Percentiles rank a stretch among this genome's conserved stretches.
Conservation (phyloP, 2,113 vertebrate species). For the Sylvietta virens region DNA sequence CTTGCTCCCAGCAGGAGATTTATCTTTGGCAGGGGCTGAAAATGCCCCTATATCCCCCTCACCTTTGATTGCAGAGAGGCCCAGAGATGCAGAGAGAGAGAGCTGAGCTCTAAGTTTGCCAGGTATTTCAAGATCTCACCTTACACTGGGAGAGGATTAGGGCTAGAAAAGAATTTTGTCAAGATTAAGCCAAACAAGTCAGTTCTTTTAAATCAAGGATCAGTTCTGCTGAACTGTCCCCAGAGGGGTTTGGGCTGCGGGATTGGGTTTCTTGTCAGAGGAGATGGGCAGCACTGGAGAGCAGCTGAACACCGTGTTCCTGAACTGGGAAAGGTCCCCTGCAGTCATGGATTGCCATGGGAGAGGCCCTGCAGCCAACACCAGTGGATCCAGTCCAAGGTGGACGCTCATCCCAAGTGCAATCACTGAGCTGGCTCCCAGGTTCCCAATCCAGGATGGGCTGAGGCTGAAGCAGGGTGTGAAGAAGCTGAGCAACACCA, state of each 20-base stretch:
- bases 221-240: slow-evolving; percentile 3
- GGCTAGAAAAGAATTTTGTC: slow-evolving; percentile 50
- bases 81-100: not conserved
- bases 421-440: not conserved
- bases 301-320: not conserved
- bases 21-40: not conserved
- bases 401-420: not conserved
- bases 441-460: not conserved
- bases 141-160: slow-evolving; percentile 51
- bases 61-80: not conserved
- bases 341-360: not conserved
- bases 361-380: not conserved
- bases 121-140: slow-evolving; percentile 51
- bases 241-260: slow-evolving; percentile 11
- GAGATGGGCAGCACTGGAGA: not conserved
- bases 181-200: slow-evolving; percentile 50
- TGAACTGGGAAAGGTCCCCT: not conserved
- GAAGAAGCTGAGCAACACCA: not conserved
- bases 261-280: slow-evolving; percentile 5
- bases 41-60: not conserved
- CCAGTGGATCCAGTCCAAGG: not conserved
- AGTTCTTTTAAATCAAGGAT: slow-evolving; percentile 18
- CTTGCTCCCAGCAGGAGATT: slow-evolving; percentile 13
- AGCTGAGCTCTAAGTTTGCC: not conserved
- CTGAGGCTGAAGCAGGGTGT: not conserved